Percentiles rank a stretch among this genome's conserved stretches.
These are phyloP conservation scores for Teleogryllus oceanicus DNA, from an alignment of 2,888 invertebrate genomes.

Conservation along the genomic window DNA sequence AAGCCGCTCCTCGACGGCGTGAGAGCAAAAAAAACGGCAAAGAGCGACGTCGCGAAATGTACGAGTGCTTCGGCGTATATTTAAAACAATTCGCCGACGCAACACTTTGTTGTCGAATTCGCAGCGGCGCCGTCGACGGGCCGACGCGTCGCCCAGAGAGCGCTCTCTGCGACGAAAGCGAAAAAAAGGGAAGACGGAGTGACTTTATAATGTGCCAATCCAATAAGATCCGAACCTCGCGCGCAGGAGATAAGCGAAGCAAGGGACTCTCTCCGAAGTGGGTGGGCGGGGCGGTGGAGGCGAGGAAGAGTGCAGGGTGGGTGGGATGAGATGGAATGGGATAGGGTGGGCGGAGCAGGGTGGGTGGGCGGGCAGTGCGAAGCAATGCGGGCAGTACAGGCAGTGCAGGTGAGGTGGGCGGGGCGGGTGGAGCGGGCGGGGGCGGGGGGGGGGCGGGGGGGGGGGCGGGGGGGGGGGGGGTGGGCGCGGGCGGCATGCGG, in stretches of 20 bases:
- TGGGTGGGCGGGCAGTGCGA: too few relatives aligned
- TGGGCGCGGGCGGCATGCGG: too few relatives aligned
- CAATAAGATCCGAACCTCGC: not conserved
- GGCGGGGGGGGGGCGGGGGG: too few relatives aligned
- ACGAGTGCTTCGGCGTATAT: slow-evolving; percentile 3
- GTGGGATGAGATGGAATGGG: not conserved
- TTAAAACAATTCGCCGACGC: slow-evolving; percentile 18
- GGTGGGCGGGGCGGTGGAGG: too few relatives aligned
- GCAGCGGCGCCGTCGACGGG: not conserved
- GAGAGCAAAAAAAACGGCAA: not conserved
- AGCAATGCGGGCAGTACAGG: too few relatives aligned
- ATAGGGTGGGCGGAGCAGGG: too few relatives aligned
- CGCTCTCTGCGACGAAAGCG: too few relatives aligned
- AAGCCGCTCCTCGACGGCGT: too few relatives aligned
- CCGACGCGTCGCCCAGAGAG: not conserved
- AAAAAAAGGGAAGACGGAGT: not conserved
- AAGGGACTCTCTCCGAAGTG: not conserved
- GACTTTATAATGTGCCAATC: not conserved
- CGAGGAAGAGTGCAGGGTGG: not conserved
- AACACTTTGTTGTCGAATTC: slow-evolving; percentile 9
- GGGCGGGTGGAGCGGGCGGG: too few relatives aligned
- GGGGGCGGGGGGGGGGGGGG: too few relatives aligned
- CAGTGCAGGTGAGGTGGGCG: too few relatives aligned
- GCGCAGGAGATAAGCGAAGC: not conserved
- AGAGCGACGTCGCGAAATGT: not conserved